Evolutionary conservation across 2,113 vertebrate species (phyloP).

Genomic region (Callorhinus ursinus): DNA sequence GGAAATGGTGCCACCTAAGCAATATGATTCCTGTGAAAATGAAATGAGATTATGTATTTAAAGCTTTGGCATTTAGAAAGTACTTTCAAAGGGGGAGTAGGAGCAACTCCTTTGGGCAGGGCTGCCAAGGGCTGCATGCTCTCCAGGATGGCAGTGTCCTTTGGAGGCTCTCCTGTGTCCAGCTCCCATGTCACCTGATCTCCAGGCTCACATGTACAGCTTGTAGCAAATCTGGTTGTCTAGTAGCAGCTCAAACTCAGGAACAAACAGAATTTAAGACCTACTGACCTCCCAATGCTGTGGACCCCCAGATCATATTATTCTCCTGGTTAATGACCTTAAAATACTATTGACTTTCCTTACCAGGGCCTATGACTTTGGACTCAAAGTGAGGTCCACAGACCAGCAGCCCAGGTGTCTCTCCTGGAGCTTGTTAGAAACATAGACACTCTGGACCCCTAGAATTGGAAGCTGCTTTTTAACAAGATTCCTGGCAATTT

Average conservation of each 20-base stretch:
- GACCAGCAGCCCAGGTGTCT: not conserved
- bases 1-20: not conserved
- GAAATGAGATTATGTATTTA: not conserved
- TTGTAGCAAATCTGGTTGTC: not conserved
- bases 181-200: not conserved
- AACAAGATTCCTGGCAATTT: not conserved
- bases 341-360: not conserved
- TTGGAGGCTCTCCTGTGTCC: not conserved
- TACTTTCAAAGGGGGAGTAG: not conserved
- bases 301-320: not conserved
- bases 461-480: not conserved
- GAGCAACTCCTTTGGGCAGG: not conserved
- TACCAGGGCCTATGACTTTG: not conserved
- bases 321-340: not conserved
- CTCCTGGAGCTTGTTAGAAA: not conserved
- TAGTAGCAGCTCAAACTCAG: not conserved
- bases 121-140: not conserved
- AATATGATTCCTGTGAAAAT: not conserved
- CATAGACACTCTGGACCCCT: not conserved
- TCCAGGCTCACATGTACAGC: not conserved
- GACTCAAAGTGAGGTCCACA: not conserved
- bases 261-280: not conserved
- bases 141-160: rapidly evolving
- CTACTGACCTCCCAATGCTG: not conserved
- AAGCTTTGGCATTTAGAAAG: not conserved